Evolutionary conservation across 2,113 vertebrate genomes (phyloP), one percentile per base, ranked within the genome.

Genomic region (Etheostoma spectabile): DNA sequence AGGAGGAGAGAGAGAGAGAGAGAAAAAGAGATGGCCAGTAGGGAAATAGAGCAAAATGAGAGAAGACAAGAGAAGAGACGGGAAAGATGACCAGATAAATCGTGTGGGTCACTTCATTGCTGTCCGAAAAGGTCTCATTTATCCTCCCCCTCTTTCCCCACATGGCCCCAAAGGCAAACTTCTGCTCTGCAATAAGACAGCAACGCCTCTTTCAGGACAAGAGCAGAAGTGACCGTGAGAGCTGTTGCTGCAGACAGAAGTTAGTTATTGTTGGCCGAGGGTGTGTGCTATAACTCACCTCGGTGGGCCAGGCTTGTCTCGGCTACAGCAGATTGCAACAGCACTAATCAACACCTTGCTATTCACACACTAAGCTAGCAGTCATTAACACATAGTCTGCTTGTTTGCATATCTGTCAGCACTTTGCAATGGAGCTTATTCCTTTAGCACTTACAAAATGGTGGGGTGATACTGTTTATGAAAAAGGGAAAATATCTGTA

Each of bases 281-380:
- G 76, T 82, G 71, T 64, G 14, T 35, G 82, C 73, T 72, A 33
- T 75, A 80, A 87, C 79, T 92, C 79, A 84, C 27, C 73, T 8
- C 7, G 46, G 73, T 70, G 74, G 82, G 79, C 86, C 79, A 52
- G 67, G 64, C 84, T 81, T 61, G 85, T 80, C 78, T 74, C 64
- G 66, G 88, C 82, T 76, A 62, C 83, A 86, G 87, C 80, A 82
- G 81, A 82, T 84, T 57, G 84, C 80, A 86, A 80, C 80, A 64
- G 78, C 85, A 82, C 89, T 73, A 94, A 93, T 92, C 93, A 93
- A 93, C 93, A 91, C 92, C 91, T 92, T 82, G 83, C 89, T 86
- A 82, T 92, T 91, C 91, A 70, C 88, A 88, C 89, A 74, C 77
- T 68, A 60, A 82, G 82, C 80, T 90, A 72, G 71, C 75, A 85